phyloP scores from a whole-genome alignment of 2,113 vertebrate species.

The Poicephalus gulielmi region DNA sequence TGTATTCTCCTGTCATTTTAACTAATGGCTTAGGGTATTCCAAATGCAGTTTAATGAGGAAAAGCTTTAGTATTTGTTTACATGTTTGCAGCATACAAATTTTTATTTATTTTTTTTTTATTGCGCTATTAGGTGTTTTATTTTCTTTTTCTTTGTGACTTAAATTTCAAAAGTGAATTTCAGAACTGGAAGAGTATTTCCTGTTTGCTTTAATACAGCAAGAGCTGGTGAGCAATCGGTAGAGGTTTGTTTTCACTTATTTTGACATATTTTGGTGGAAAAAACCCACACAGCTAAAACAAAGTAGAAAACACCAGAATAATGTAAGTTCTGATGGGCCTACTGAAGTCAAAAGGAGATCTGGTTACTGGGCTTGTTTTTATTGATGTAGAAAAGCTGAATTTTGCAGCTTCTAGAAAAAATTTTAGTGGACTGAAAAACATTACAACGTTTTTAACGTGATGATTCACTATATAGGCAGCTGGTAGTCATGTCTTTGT shows the following conservation, averaged over 20 bases:
- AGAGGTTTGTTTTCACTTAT: neutral
- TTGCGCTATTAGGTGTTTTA: neutral
- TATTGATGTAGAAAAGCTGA: neutral
- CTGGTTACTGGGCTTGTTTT: neutral
- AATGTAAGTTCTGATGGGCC: neutral
- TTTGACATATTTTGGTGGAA: neutral
- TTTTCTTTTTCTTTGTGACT: neutral
- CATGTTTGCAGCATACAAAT: neutral
- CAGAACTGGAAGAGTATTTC: neutral
- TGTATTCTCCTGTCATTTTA: slow-evolving; percentile 59
- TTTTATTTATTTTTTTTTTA: neutral
- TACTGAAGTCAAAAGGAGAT: neutral
- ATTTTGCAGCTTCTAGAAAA: slow-evolving; percentile 15
- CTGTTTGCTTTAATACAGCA: neutral
- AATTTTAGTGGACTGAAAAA: neutral
- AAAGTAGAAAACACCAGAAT: neutral
- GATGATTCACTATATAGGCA: slow-evolving; percentile 58
- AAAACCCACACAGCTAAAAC: neutral
- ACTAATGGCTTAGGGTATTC: slow-evolving; percentile 44
- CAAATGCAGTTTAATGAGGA: slow-evolving; percentile 38
- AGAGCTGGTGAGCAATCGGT: neutral
- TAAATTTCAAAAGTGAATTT: slow-evolving; percentile 5
- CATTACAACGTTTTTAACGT: neutral
- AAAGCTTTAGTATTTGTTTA: slow-evolving; percentile 56
- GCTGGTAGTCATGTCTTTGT: slow-evolving; percentile 39